These are phyloP conservation scores for Pyralis farinalis DNA, from an alignment of 2,888 invertebrate genomes.

Conservation along the genomic window DNA sequence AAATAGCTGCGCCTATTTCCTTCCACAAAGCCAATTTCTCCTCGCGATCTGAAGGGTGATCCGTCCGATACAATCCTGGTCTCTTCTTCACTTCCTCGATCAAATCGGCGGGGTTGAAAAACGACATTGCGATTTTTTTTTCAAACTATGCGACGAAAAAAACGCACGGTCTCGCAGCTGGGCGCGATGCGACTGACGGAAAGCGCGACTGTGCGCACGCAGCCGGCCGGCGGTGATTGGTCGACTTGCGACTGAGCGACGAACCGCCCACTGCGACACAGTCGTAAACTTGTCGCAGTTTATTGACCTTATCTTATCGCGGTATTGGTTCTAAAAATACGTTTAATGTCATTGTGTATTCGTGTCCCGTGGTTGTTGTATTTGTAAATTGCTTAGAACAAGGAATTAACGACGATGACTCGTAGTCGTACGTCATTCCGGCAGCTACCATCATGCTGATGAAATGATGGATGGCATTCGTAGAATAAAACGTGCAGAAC, in stretches of 20 bases:
- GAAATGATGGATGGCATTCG: no score
- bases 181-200: constrained; percentile 47
- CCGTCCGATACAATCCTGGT: constrained; percentile 54
- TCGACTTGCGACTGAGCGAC: constrained; percentile 22
- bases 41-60: constrained; percentile 69
- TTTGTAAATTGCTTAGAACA: no score
- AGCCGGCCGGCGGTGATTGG: constrained; percentile 20
- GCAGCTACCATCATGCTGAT: no score
- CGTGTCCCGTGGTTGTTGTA: neutral
- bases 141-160: constrained; percentile 38
- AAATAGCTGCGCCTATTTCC: constrained; percentile 61
- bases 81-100: constrained; percentile 71
- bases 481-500: no score
- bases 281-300: constrained; percentile 17
- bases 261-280: constrained; percentile 46
- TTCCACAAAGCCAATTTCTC: constrained; percentile 66
- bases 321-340: constrained; percentile 1
- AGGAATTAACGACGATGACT: no score
- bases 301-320: neutral
- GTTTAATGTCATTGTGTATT: neutral
- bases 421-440: no score
- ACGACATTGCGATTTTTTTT: constrained; percentile 25
- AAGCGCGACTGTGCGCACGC: constrained; percentile 32
- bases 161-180: constrained; percentile 37
- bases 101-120: constrained; percentile 50